Percentiles rank a stretch among this genome's conserved stretches.
These are phyloP conservation scores for Otocyon megalotis DNA, from an alignment of 2,113 vertebrate genomes.

Conservation along the genomic window DNA sequence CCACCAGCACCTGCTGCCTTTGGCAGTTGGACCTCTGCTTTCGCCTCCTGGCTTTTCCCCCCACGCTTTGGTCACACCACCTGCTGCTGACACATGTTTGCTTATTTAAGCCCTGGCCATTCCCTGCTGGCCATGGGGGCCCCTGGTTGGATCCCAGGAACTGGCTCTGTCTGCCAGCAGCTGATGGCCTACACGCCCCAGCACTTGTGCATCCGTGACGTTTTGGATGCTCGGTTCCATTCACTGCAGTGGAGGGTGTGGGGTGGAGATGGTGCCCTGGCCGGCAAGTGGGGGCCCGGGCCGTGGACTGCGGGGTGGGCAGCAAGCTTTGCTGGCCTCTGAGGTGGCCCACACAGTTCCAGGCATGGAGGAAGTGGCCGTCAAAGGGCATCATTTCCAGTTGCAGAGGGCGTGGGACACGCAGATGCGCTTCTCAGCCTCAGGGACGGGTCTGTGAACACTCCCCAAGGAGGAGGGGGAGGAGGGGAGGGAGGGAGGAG, in stretches of 20 bases:
- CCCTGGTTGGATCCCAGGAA: too few relatives aligned
- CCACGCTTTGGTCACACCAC: background rate
- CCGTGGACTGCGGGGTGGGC: too few relatives aligned
- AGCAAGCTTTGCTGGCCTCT: background rate
- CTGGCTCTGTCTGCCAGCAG: background rate
- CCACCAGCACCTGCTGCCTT: background rate
- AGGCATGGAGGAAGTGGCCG: background rate
- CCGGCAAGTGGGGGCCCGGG: background rate
- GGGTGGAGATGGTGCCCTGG: too few relatives aligned
- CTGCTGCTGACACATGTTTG: background rate
- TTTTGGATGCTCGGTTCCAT: background rate
- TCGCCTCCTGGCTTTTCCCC: background rate
- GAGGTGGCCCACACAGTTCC: background rate
- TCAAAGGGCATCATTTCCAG: background rate
- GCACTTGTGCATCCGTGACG: background rate
- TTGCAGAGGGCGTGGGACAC: background rate
- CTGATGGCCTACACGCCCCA: background rate
- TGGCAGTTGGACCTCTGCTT: background rate
- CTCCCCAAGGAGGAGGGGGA: background rate
- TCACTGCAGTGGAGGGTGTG: background rate
- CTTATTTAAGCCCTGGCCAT: too few relatives aligned
- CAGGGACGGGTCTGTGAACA: background rate
- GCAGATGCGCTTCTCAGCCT: background rate
- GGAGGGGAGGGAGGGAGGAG: background rate
- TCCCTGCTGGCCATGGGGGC: too few relatives aligned